Evolutionary conservation across 2,888 invertebrate species (phyloP).

Genomic region (Micoletzkya japonica): DNA sequence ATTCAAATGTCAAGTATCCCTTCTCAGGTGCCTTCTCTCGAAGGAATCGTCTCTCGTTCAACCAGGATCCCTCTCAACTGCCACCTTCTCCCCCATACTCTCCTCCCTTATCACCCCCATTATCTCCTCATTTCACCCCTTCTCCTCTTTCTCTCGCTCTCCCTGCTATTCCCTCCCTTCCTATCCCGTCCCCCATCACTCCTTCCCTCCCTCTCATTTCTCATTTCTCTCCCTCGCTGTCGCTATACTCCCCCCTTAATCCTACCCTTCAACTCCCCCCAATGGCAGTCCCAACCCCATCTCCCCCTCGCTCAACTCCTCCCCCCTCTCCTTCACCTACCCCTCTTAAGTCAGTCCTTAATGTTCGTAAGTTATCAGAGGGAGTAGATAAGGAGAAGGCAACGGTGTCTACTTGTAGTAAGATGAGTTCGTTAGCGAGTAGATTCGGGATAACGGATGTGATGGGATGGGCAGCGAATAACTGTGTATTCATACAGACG

Average conservation of each 20-base stretch:
- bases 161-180: too few species aligned
- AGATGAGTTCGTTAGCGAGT: conserved; percentile 33
- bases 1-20: too few species aligned
- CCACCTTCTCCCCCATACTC: too few species aligned
- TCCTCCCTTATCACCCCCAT: too few species aligned
- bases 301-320: neutral
- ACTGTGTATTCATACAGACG: conserved; percentile 39
- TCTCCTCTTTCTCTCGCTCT: too few species aligned
- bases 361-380: neutral
- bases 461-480: conserved; percentile 37
- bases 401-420: conserved; percentile 37
- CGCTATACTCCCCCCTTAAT: neutral
- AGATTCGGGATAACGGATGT: conserved; percentile 42
- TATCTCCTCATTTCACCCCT: too few species aligned
- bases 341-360: conserved; percentile 6
- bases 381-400: conserved; percentile 37
- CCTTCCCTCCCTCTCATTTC: conserved; percentile 4
- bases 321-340: conserved; percentile 1
- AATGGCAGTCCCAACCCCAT: too few species aligned
- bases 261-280: neutral
- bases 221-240: neutral
- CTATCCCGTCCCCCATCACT: too few species aligned
- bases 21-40: too few species aligned
- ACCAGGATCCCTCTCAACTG: too few species aligned
- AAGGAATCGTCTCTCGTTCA: too few species aligned